Conservation (phyloP, 2,113 vertebrate species). For the Sander lucioperca region DNA sequence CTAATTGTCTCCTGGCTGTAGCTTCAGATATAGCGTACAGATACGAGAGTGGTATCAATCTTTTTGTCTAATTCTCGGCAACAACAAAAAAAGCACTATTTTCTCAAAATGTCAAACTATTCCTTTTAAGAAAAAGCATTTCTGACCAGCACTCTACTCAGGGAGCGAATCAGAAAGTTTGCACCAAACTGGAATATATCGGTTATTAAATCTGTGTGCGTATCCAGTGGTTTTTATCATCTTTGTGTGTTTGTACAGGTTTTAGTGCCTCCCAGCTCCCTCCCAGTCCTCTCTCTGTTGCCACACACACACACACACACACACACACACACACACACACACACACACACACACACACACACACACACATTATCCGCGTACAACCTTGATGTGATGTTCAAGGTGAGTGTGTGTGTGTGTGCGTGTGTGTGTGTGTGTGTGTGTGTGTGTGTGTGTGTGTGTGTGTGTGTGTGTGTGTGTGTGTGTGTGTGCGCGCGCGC, state of each 20-base stretch:
- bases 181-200: not conserved
- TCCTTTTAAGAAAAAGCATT: not conserved
- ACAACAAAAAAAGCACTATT: not conserved
- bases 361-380: conserved; percentile 25
- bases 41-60: too few relatives aligned
- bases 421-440: not conserved
- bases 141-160: not conserved
- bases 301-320: not conserved
- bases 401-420: conserved; percentile 50
- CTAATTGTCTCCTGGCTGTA: too few relatives aligned
- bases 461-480: not conserved
- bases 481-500: not conserved
- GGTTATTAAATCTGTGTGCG: not conserved
- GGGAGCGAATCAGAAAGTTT: conserved; percentile 10
- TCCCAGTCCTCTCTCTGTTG: not conserved
- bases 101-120: not conserved
- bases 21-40: too few relatives aligned
- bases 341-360: conserved; percentile 3
- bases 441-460: not conserved
- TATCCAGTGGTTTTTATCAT: not conserved
- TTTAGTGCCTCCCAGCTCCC: not conserved
- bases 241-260: conserved; percentile 10
- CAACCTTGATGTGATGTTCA: conserved; percentile 63
- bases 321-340: not conserved
- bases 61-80: not conserved